Evolutionary conservation across 2,888 invertebrate genomes (phyloP), one percentile per base, ranked within the genome.

Genomic region (Dastarcus helophoroides): DNA sequence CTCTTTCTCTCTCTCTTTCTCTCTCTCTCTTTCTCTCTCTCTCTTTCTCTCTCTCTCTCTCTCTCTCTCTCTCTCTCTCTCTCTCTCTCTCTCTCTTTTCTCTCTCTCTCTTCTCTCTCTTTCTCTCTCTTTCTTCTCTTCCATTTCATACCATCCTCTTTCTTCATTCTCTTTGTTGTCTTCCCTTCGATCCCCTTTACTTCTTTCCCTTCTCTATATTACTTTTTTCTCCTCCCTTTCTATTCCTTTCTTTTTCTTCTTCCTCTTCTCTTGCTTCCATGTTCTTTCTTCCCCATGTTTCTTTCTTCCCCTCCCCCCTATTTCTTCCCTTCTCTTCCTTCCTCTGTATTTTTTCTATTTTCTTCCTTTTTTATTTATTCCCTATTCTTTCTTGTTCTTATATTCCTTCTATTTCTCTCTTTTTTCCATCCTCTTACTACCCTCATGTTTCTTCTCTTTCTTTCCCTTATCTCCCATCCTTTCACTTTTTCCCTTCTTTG

Each of bases 1-100:
- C 27, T 31, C 32, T 27, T 19, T 31, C 27, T 31, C 27, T 31
- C 32, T 27, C 19, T 27, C 27, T 31, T 31, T 31, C 32, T 27
- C 19, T 31, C 27, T 27, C 27, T 31, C 32, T 27, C 19, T 31
- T 19, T 31, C 27, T 31, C 32, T 27, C 19, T 31, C 27, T 31
- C 27, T 31, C 32, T 31, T 19, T 31, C 27, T 31, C 27, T 31
- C 32, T 31, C 19, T 31, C 27, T 31, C 27, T 31, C 32, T 31
- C 19, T 31, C 27, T 31, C 27, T 31, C 32, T 27, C 13, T 31
- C 27, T 31, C 27, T 31, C 32, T 31, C 19, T 31, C 27, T 31
- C 27, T 31, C 32, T 27, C 19, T 31, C 27, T 31, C 27, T 31
- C 32, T 27, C 19, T 31, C 27, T 31, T 31, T 31, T 15, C 9